These are phyloP conservation scores for Nymphalis c-album DNA, from an alignment of 2,888 invertebrate genomes.

Conservation along the genomic window DNA sequence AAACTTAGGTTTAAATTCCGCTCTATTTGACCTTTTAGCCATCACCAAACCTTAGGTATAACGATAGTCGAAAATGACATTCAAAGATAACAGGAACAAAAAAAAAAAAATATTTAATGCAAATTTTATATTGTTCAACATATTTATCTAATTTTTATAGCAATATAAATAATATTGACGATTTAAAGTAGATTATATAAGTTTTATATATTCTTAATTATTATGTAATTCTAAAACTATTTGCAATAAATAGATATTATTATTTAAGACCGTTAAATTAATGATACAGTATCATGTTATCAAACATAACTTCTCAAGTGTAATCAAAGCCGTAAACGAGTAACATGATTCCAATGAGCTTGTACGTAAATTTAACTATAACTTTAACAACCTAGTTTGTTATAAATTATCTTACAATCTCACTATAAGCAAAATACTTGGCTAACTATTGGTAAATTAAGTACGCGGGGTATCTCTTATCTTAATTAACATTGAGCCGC, in stretches of 20 bases:
- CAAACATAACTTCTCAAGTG: slow-evolving; percentile 18
- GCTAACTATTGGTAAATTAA: slow-evolving; percentile 37
- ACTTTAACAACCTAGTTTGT: slow-evolving; percentile 31
- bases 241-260: neutral
- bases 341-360: slow-evolving; percentile 35
- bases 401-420: slow-evolving; percentile 38
- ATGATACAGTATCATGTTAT: slow-evolving; percentile 20
- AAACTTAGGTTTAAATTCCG: no score
- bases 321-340: slow-evolving; percentile 32
- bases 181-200: neutral
- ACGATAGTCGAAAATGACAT: slow-evolving; percentile 13
- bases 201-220: no score
- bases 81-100: slow-evolving; percentile 11
- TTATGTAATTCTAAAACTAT: neutral
- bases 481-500: slow-evolving; percentile 67
- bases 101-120: slow-evolving; percentile 15
- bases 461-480: slow-evolving; percentile 54
- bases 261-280: slow-evolving; percentile 15
- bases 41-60: slow-evolving; percentile 15
- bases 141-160: slow-evolving; percentile 1
- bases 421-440: slow-evolving; percentile 38
- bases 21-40: slow-evolving; percentile 19
- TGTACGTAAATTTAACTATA: slow-evolving; percentile 35
- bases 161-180: neutral
- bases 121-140: slow-evolving; percentile 16